These are phyloP conservation scores for Rhadinocentrus ornatus DNA, from an alignment of 2,797 vertebrate species.

Conservation along the genomic window DNA sequence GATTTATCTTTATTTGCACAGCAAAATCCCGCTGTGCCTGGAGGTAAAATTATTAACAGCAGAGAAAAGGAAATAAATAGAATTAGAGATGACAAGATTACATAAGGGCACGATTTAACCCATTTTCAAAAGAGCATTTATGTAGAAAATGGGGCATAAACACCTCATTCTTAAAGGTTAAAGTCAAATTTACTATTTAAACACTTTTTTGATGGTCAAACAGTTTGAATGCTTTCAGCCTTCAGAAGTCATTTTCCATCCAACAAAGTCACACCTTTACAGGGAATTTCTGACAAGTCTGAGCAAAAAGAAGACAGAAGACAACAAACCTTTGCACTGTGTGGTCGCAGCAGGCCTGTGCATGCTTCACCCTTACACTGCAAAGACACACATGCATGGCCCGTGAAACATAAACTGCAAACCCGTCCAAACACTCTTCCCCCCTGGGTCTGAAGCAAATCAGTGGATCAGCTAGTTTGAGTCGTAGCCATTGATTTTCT, in stretches of 20 bases:
- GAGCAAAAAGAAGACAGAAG: conserved; percentile 10
- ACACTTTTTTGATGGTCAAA: too few species aligned
- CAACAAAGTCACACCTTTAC: background rate
- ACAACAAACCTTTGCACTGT: background rate
- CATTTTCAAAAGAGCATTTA: background rate
- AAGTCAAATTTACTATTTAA: background rate
- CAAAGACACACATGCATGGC: conserved; percentile 9
- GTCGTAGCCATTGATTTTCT: conserved; percentile 67
- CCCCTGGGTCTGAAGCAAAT: conserved; percentile 49
- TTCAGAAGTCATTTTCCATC: background rate
- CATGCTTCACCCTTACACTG: conserved; percentile 21
- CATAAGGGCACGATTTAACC: background rate
- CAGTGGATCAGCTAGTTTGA: conserved; percentile 59
- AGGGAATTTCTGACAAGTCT: conserved; percentile 23
- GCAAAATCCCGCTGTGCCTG: background rate
- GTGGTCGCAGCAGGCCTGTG: conserved; percentile 13
- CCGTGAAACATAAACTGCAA: conserved; percentile 31
- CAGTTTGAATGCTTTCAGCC: too few species aligned
- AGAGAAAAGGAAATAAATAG: background rate
- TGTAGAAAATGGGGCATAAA: background rate
- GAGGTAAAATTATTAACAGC: conserved; percentile 6
- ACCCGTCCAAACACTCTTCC: conserved; percentile 31
- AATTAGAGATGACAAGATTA: conserved; percentile 14
- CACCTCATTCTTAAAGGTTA: background rate
- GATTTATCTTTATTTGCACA: conserved; percentile 29